These are phyloP conservation scores for Montipora cactus DNA, from an alignment of 64 coral and sea anemone species.

Conservation along the genomic window DNA sequence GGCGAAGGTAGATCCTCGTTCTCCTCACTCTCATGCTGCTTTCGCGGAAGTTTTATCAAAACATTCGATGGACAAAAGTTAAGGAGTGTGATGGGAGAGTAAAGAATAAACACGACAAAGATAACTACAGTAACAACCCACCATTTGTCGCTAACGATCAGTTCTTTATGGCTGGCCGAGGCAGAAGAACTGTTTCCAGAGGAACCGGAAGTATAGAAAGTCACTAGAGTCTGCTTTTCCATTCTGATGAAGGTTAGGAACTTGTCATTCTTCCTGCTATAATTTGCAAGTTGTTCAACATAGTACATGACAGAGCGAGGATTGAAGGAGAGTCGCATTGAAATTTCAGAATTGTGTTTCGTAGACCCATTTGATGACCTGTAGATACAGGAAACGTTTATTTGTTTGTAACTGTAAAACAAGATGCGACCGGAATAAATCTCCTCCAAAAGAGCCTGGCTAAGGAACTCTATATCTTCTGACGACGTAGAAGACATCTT, in stretches of 20 bases:
- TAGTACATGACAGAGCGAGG: not conserved
- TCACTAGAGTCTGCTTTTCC: not conserved
- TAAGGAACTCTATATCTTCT: not conserved
- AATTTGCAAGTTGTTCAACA: not conserved
- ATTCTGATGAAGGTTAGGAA: not conserved
- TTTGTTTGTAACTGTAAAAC: not conserved
- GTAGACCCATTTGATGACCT: not conserved
- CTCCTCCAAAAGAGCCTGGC: not conserved
- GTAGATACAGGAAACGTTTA: not conserved
- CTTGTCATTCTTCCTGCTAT: too few relatives aligned
- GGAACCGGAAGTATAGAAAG: not conserved
- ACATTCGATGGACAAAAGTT: not conserved
- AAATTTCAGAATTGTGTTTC: not conserved
- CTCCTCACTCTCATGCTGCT: not conserved
- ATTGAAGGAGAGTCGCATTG: not conserved
- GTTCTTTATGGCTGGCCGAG: not conserved
- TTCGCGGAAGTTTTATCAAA: not conserved
- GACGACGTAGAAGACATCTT: not conserved
- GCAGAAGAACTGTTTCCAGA: not conserved
- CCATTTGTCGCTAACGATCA: not conserved
- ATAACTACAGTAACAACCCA: not conserved
- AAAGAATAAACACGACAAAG: not conserved
- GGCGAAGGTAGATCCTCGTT: not conserved
- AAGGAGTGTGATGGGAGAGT: not conserved
- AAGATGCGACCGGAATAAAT: not conserved